phyloP scores from a whole-genome alignment of 2,888 invertebrate genomes.

The Elegia similella region DNA sequence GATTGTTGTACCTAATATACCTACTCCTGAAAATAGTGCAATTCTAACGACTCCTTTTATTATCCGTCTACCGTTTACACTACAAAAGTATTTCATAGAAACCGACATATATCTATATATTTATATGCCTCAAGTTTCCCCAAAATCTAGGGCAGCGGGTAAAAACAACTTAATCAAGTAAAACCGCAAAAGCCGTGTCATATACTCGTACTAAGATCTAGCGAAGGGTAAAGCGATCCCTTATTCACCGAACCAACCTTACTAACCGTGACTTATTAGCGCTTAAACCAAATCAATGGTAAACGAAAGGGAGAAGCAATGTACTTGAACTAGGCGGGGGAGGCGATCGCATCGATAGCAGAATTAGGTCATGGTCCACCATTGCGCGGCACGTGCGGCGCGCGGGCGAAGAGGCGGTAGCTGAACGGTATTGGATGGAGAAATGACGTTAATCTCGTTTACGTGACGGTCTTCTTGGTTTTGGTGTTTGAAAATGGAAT shows the following conservation, averaged over 20 bases:
- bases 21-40: too few relatives aligned
- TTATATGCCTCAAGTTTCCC: conserved; percentile 4
- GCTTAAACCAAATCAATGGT: conserved; percentile 45
- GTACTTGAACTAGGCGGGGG: conserved; percentile 57
- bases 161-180: conserved; percentile 12
- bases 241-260: conserved; percentile 2
- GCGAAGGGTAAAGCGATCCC: not conserved
- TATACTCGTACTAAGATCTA: not conserved
- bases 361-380: conserved; percentile 64
- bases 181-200: not conserved
- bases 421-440: conserved; percentile 15
- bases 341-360: conserved; percentile 57
- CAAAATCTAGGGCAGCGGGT: conserved; percentile 13
- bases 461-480: conserved; percentile 12
- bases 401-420: conserved; percentile 24
- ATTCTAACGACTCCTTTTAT: too few relatives aligned
- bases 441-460: conserved; percentile 15
- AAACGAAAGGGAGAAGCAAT: conserved; percentile 50
- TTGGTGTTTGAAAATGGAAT: conserved; percentile 3
- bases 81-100: too few relatives aligned
- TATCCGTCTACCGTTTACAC: too few relatives aligned
- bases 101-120: too few relatives aligned
- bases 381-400: conserved; percentile 43
- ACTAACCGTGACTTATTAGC: conserved; percentile 16
- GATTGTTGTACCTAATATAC: too few relatives aligned